A percentile compares a stretch with the other conserved stretches of the same genome.
These are phyloP conservation scores for Cryptocephalus moraei DNA, from an alignment of 2,888 invertebrate genomes.

Conservation along the genomic window DNA sequence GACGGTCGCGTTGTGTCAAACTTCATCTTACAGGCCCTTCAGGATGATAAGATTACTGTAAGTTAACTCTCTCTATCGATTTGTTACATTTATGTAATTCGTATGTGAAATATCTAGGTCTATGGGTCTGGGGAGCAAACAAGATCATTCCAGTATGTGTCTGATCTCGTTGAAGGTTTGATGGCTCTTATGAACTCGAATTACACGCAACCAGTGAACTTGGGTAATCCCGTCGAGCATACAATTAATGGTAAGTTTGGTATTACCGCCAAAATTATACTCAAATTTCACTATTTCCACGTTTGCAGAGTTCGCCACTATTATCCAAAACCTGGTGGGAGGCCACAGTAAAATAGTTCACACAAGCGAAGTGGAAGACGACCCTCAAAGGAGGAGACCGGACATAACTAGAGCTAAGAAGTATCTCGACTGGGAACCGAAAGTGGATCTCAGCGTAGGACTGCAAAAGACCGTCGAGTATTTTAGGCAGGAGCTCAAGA, in stretches of 20 bases:
- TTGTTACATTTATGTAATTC: constrained; percentile 1
- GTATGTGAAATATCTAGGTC: constrained; percentile 40
- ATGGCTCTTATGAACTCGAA: constrained; percentile 88
- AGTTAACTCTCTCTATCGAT: constrained; percentile 5
- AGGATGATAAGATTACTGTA: constrained; percentile 90
- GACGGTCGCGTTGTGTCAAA: constrained; percentile 98
- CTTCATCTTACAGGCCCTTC: constrained; percentile 93
- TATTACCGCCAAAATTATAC: background rate
- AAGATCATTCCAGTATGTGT: constrained; percentile 95
- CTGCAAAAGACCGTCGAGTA: constrained; percentile 87
- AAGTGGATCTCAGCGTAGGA: constrained; percentile 75
- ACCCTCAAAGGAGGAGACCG: constrained; percentile 89
- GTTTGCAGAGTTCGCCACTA: constrained; percentile 70
- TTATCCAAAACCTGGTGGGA: constrained; percentile 76
- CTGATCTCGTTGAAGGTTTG: constrained; percentile 92
- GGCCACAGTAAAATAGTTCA: constrained; percentile 77
- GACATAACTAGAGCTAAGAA: constrained; percentile 84
- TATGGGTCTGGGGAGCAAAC: constrained; percentile 86
- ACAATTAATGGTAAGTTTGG: constrained; percentile 67
- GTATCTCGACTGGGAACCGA: constrained; percentile 81
- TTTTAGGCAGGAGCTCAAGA: constrained; percentile 77
- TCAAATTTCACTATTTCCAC: constrained; percentile 4
- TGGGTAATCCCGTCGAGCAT: constrained; percentile 97
- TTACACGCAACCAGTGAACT: constrained; percentile 85
- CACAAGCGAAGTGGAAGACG: constrained; percentile 84